Base-by-base conservation (phyloP, 2,113 vertebrate species). In the Ciconia maguari region DNA sequence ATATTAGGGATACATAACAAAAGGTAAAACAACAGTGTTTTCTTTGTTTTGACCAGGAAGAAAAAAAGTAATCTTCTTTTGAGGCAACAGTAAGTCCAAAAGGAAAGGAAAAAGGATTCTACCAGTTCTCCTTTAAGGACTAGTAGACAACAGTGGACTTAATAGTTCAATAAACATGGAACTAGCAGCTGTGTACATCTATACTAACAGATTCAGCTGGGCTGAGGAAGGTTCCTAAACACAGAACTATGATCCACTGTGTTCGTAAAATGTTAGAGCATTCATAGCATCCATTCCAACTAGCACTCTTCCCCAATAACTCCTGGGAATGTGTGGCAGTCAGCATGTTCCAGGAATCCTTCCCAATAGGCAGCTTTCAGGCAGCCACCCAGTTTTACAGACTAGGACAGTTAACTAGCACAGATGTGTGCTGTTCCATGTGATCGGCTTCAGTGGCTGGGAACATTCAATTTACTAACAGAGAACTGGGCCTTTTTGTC, bases 291-390 rank as follows among this genome's bases (percentile, higher is more conserved):
- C 88, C 46, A 2, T 51, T 62, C 34, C 21, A 83, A 66, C 66
- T 30, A 89, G 66, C 29, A 42, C 88, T 87, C 58, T 91, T 87
- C 58, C 77, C 66, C 93, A 90, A 89, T 38, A 64, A n/a, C 91
- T 94, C 68, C 86, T 80, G 82, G 91, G 91, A 92, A 95, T 87
- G 89, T 69, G 85, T 83, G 86, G 82, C 91, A 87, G 89, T 87
- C 89, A 90, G 91, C 77, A 84, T 27, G 82, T 87, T 89, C 77
- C 94, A 95, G 85, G 92, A 95, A 87, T 62, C 82, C 75, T 79
- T 64, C 74, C 95, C 91, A 86, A 7, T 30, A 95, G 77, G 79
- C 92, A 90, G 92, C 81, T 89, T 79, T 70, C 92, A 89, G 92
- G 92, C 91, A 89, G 85, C 36, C 95, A 83, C 86, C 77, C 77